Base-by-base conservation (phyloP, 2,113 vertebrate species). In the Prolemur simus region DNA sequence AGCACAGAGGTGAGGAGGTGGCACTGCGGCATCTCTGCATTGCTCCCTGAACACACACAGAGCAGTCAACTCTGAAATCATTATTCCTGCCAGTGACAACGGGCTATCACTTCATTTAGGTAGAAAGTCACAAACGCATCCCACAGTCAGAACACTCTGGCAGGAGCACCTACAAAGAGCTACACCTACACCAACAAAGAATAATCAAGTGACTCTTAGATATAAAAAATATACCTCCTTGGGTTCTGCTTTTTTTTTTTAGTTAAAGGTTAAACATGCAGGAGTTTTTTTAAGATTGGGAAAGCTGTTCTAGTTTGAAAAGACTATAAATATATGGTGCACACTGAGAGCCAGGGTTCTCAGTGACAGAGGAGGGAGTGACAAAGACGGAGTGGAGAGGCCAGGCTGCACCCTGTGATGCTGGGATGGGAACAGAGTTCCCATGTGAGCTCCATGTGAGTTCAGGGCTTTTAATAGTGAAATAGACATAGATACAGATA, bases 11-110 rank as follows among this genome's bases (percentile, higher is more conserved):
- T n/a, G 18, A 17, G 12, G 5, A 32, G 87, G 37, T 0, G 0
- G 21, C 32, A 20, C 39, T 4, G 29, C 7, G 25, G 8, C 32
- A 42, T 8, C 10, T 20, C 14, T 2, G 1, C 34, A 1, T 11
- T 5, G 10, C 56, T 2, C 54, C 0, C 5, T 0, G 3, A 13
- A 34, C 29, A 6, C 4, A 2, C 11, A 21, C 18, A 11, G 37
- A 32, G 13, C 54, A 42, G 4, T 23, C 69, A 8, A 34, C 54
- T 25, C 29, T 25, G 54, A 37, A 45, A 60, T 23, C 69, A 9
- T 8, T 5, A 8, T n/a, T 60, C 39, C 54, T 60, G 32, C 23
- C 42, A 2, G 13, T 12, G 42, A 21, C 45, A 76, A n/a, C 27
- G 25, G 4, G 52, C 3, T 29, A 25, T 3, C 56, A 25, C 42